Base-by-base conservation (phyloP, 1,140 invertebrate genomes). In the Aradophagus sp. region DNA sequence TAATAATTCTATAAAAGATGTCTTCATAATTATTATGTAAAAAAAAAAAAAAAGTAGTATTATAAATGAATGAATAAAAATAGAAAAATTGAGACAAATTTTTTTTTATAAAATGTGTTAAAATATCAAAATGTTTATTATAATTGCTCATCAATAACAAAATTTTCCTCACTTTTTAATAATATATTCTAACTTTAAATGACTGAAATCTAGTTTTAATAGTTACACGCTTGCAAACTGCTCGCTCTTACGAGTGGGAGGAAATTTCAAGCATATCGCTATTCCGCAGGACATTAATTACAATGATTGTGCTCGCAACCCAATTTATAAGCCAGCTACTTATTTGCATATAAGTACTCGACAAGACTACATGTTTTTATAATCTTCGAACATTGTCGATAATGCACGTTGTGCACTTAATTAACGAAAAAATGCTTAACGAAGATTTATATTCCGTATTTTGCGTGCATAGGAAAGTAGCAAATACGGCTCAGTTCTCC, bases 261-360 rank as follows among this genome's bases (percentile, higher is more conserved):
- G 31, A 12, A 26, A 35, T 56, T 55, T 56, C 13, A 56, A 56
- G 70, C 69, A 61, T 39, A 50, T 29, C 56, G 70, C 52, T 42
- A 41, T 56, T 48, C 16, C 61, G 34, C 8, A 19, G 65, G 71
- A 74, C 75, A 80, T 80, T 80, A 80, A 80, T 80, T 80, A 79
- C 76, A 62, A 77, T 71, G 75, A 71, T 26, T 39, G 48, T 61
- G 70, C 74, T 74, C 58, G 59, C 74, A 68, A 77, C 67, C 74
- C 74, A 79, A 79, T 80, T 79, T 77, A 76, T 73, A 77, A 77
- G 73, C 74, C 63, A 71, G 67, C 59, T 53, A 53, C 77, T 74
- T 61, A 74, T 79, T 80, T 80, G 74, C 78, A 79, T 80, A 78
- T 36, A 48, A 29, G 19, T 26, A 29, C 15, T 1, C 27, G 14